phyloP scores from a whole-genome alignment of 2,797 vertebrate genomes.

The Vespertilio murinus region DNA sequence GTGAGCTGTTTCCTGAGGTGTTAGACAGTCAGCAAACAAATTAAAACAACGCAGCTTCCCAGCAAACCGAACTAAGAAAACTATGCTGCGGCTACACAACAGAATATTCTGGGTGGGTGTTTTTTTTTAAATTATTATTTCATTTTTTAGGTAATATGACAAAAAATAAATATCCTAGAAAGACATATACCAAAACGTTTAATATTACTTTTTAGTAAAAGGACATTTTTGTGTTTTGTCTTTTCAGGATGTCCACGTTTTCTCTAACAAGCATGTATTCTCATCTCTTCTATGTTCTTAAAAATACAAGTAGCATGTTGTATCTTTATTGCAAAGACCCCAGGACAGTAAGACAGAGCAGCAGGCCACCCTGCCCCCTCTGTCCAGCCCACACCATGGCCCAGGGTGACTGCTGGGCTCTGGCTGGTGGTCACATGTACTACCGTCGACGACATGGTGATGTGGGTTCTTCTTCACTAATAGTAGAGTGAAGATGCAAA shows the following conservation, averaged over 20 bases:
- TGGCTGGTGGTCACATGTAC: fast-evolving
- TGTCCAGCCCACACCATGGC: not conserved
- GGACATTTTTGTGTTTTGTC: not conserved
- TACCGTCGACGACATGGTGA: fast-evolving
- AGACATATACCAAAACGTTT: not conserved
- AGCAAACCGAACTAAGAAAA: not conserved
- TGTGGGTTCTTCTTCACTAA: not conserved
- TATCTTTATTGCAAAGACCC: not conserved
- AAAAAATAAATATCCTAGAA: not conserved
- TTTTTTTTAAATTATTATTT: not conserved
- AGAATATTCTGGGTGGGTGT: not conserved
- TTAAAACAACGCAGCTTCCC: not conserved
- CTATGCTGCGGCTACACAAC: fast-evolving
- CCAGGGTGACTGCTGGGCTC: too few species aligned
- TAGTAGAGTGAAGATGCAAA: not conserved
- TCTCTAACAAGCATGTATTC: not conserved
- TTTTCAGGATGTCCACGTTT: not conserved
- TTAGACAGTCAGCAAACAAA: fast-evolving
- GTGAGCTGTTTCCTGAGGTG: not conserved
- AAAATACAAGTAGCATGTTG: not conserved
- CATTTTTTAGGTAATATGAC: not conserved
- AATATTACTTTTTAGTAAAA: not conserved
- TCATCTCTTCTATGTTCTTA: not conserved
- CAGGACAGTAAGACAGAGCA: not conserved
- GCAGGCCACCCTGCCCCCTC: not conserved